Percentiles rank a stretch among this genome's conserved stretches.
Evolutionary conservation across 1,140 invertebrate species (phyloP).

Genomic region (Lasioglossum albipes): DNA sequence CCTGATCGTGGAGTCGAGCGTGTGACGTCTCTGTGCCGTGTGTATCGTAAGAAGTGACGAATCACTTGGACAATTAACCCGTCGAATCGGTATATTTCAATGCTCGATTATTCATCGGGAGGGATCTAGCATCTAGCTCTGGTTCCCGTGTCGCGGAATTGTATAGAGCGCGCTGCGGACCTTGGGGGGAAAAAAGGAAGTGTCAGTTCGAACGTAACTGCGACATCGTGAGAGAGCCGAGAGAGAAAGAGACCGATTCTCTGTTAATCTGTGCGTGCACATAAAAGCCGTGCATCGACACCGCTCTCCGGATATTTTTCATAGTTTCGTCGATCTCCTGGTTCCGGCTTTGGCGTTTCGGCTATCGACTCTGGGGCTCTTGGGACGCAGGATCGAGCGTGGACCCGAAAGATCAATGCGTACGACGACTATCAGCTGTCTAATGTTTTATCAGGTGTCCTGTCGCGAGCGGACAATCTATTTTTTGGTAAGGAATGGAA

Average conservation of each 20-base stretch:
- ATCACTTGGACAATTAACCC: slow-evolving; percentile 10
- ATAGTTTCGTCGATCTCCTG: too few species aligned
- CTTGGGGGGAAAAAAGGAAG: slow-evolving; percentile 40
- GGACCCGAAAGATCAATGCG: slow-evolving; percentile 42
- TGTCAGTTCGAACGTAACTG: slow-evolving; percentile 51
- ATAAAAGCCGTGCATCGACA: not conserved
- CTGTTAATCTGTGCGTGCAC: slow-evolving; percentile 12
- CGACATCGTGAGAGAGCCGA: slow-evolving; percentile 41
- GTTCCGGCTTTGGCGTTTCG: too few species aligned
- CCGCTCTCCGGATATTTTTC: too few species aligned
- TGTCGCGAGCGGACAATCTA: slow-evolving; percentile 24
- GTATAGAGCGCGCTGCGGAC: slow-evolving; percentile 60
- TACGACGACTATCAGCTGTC: slow-evolving; percentile 10
- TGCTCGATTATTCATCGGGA: slow-evolving; percentile 35
- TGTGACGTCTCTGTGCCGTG: slow-evolving; percentile 19
- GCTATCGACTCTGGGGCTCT: not conserved
- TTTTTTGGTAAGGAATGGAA: slow-evolving; percentile 23
- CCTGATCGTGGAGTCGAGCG: too few species aligned
- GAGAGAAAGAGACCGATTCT: not conserved
- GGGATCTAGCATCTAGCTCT: slow-evolving; percentile 36
- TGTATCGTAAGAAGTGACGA: slow-evolving; percentile 36
- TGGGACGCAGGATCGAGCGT: slow-evolving; percentile 34
- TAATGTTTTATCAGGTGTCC: slow-evolving; percentile 57
- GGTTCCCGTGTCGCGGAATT: slow-evolving; percentile 42
- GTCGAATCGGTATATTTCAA: slow-evolving; percentile 25